A percentile compares a stretch with the other conserved stretches of the same genome.
These are phyloP conservation scores for Zaprionus obscuricornis DNA, from an alignment of 2,888 invertebrate genomes.

Conservation along the genomic window DNA sequence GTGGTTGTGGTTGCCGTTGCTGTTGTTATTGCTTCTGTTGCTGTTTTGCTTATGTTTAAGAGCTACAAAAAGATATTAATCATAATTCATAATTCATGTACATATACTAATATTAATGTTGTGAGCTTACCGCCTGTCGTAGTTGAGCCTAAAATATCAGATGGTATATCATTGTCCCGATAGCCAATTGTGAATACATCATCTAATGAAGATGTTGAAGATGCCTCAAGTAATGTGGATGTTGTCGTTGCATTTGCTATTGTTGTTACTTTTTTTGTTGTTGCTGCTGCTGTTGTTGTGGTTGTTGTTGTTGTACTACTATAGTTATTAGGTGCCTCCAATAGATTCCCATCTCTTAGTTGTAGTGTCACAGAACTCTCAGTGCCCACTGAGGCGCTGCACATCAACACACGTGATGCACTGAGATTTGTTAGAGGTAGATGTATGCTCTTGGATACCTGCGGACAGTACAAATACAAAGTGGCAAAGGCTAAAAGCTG, in stretches of 20 bases:
- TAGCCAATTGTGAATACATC: conserved; percentile 88
- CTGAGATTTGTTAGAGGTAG: conserved; percentile 83
- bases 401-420: conserved; percentile 81
- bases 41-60: conserved; percentile 61
- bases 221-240: conserved; percentile 38
- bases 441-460: conserved; percentile 83
- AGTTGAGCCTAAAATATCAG: conserved; percentile 88
- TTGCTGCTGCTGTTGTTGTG: conserved; percentile 12
- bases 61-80: conserved; percentile 48
- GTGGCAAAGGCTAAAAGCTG: conserved; percentile 29
- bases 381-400: conserved; percentile 84
- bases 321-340: conserved; percentile 27
- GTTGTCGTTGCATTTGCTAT: conserved; percentile 10
- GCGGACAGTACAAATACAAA: conserved; percentile 28
- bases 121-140: conserved; percentile 84
- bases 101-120: background rate
- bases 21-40: conserved; percentile 11
- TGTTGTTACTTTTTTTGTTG: conserved; percentile 25
- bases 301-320: conserved; percentile 14
- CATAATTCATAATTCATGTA: background rate
- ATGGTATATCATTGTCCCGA: conserved; percentile 90
- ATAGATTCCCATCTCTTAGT: conserved; percentile 82
- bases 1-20: conserved; percentile 23
- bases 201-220: conserved; percentile 81
- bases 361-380: conserved; percentile 83